These are phyloP conservation scores for Drosophila recens DNA, from an alignment of 2,888 invertebrate genomes.

Conservation along the genomic window DNA sequence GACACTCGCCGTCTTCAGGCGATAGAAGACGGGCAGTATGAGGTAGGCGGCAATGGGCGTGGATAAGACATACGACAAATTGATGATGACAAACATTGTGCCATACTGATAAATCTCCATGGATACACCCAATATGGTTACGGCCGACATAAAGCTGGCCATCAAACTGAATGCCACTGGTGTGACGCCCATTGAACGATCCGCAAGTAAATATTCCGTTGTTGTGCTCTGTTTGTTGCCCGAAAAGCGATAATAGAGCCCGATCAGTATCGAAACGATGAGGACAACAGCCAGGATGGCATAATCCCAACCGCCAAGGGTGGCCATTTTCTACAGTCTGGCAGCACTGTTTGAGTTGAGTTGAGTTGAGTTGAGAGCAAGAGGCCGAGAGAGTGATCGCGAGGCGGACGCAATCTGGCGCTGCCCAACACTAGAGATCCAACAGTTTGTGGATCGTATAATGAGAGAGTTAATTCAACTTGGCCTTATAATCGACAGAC, in stretches of 20 bases:
- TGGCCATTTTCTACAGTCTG: slow-evolving; percentile 47
- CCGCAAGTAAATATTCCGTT: slow-evolving; percentile 94
- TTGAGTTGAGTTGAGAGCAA: too few species aligned
- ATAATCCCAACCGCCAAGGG: slow-evolving; percentile 91
- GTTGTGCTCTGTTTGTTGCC: slow-evolving; percentile 94
- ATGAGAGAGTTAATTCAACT: neutral
- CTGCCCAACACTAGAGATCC: slow-evolving; percentile 3
- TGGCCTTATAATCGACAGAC: slow-evolving; percentile 45
- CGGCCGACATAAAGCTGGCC: slow-evolving; percentile 97
- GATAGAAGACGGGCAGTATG: slow-evolving; percentile 94
- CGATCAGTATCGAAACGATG: slow-evolving; percentile 90
- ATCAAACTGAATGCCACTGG: slow-evolving; percentile 95
- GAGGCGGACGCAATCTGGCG: neutral
- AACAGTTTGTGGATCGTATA: neutral
- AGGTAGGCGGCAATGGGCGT: slow-evolving; percentile 92
- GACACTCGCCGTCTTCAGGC: slow-evolving; percentile 93
- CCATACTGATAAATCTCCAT: slow-evolving; percentile 94
- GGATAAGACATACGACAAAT: slow-evolving; percentile 90
- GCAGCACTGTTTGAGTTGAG: slow-evolving; percentile 8
- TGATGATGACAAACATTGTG: slow-evolving; percentile 92
- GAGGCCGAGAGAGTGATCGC: neutral
- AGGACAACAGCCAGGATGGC: slow-evolving; percentile 90
- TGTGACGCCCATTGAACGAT: slow-evolving; percentile 91
- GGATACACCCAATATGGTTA: slow-evolving; percentile 95
- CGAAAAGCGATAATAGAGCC: slow-evolving; percentile 93